Conservation (phyloP, 2,113 vertebrate species). For the Tympanuchus pallidicinctus region DNA sequence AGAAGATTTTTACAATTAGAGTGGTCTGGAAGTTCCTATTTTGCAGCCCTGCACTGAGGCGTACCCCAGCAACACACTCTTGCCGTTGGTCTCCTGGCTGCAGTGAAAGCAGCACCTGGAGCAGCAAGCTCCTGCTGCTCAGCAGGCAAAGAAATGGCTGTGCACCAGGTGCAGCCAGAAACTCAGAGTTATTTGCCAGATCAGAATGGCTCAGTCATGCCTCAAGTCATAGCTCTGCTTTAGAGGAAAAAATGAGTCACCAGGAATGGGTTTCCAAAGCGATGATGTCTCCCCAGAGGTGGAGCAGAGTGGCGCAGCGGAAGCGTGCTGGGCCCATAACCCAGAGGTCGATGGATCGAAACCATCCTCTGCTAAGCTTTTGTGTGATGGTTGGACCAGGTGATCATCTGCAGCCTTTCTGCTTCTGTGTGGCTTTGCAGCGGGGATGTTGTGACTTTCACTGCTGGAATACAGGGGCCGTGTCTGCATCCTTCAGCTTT, state of each 20-base stretch:
- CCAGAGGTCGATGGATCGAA: constrained; percentile 40
- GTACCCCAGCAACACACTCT: neutral
- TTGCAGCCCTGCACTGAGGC: neutral
- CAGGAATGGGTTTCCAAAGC: neutral
- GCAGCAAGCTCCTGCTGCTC: neutral
- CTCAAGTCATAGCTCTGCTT: neutral
- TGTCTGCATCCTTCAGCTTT: neutral
- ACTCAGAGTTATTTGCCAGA: neutral
- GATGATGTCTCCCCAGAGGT: neutral
- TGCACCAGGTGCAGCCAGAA: accelerated
- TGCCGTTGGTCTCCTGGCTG: neutral
- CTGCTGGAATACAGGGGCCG: neutral
- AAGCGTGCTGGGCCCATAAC: constrained; percentile 54
- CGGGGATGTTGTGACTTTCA: neutral
- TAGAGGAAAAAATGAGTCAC: neutral
- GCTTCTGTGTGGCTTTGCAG: neutral
- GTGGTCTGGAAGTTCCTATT: accelerated
- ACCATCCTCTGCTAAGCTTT: constrained; percentile 36
- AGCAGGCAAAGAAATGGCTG: neutral
- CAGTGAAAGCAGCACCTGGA: neutral
- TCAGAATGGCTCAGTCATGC: neutral
- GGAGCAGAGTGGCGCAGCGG: constrained; percentile 40
- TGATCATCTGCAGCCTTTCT: no score
- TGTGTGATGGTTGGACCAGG: no score
- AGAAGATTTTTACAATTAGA: neutral